Percentiles rank a stretch among this genome's conserved stretches.
These are phyloP conservation scores for Thamnophis elegans DNA, from an alignment of 2,797 vertebrate species.

Conservation along the genomic window DNA sequence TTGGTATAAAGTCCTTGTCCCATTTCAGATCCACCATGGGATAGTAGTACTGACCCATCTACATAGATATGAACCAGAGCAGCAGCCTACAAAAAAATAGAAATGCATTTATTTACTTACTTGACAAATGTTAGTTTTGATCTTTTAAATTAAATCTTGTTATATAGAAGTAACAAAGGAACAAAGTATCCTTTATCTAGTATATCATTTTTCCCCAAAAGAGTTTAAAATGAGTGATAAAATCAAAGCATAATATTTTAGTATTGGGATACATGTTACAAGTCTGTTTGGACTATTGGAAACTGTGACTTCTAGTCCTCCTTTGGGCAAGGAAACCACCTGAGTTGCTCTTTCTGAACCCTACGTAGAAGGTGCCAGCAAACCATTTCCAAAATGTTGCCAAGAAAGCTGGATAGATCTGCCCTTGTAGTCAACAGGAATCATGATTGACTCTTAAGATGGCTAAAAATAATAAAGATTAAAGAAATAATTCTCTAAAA, in stretches of 20 bases:
- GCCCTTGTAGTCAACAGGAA: neutral
- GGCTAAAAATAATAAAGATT: neutral
- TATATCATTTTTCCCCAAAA: neutral
- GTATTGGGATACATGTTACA: neutral
- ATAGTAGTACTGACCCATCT: constrained; percentile 68
- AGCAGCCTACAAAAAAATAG: constrained; percentile 57
- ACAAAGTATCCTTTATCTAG: neutral
- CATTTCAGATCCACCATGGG: constrained; percentile 67
- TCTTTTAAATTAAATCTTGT: neutral
- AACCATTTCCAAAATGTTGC: neutral
- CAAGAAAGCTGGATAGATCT: neutral
- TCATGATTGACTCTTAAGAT: neutral
- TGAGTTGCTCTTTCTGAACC: neutral
- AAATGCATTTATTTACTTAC: neutral
- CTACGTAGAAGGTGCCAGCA: neutral
- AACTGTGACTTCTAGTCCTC: neutral
- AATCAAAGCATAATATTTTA: neutral
- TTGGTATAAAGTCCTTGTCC: constrained; percentile 72
- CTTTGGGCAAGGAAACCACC: neutral
- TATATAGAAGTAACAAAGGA: neutral
- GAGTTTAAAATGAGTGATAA: neutral
- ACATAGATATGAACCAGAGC: constrained; percentile 66
- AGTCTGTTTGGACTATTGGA: neutral
- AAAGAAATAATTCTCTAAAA: neutral
- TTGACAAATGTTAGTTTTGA: neutral